phyloP scores from a whole-genome alignment of 2,888 invertebrate genomes.

The Pecten maximus region DNA sequence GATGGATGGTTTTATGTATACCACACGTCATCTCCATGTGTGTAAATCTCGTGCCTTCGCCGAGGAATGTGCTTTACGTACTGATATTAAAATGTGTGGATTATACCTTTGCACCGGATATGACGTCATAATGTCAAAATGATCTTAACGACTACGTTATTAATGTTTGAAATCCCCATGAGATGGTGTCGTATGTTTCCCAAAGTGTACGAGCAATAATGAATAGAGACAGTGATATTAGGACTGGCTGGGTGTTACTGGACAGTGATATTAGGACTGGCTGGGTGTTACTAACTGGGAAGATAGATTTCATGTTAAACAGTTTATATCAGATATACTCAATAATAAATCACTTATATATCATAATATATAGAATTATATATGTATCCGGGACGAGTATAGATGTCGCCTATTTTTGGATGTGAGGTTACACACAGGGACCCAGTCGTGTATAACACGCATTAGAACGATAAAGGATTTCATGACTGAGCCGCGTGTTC shows the following conservation, averaged over 20 bases:
- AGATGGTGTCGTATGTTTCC: not conserved
- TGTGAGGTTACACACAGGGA: not conserved
- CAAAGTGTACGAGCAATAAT: not conserved
- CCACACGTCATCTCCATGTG: not conserved
- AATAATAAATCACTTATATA: not conserved
- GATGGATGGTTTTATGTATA: not conserved
- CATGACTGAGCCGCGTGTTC: not conserved
- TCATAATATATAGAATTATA: not conserved
- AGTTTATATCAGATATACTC: not conserved
- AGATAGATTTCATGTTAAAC: not conserved
- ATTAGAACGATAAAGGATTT: not conserved
- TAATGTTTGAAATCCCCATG: conserved; percentile 7
- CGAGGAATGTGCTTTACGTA: not conserved
- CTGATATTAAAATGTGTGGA: not conserved
- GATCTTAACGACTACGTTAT: not conserved
- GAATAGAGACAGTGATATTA: not conserved
- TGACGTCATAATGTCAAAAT: conserved; percentile 30
- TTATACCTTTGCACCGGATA: not conserved
- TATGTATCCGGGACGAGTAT: not conserved
- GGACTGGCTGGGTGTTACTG: not conserved
- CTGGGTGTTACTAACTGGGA: not conserved
- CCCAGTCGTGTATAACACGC: not conserved
- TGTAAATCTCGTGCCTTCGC: not conserved
- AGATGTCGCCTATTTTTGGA: not conserved
- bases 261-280: not conserved